Conservation (phyloP, 2,888 invertebrate species). For the Leptopterna dolabrata region DNA sequence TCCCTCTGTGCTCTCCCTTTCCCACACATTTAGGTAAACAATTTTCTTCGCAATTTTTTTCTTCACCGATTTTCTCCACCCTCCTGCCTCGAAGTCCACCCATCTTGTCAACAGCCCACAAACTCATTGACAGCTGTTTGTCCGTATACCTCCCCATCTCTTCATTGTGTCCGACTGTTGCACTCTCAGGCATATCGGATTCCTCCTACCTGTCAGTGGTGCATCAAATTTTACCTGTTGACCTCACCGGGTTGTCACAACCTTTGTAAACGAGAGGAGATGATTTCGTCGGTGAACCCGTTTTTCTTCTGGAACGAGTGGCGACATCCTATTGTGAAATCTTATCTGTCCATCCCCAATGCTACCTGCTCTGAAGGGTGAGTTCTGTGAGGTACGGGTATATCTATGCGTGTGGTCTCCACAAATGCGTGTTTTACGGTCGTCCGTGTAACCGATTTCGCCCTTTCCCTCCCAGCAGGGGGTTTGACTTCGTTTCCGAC, state of each 20-base stretch:
- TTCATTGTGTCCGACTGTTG: not conserved
- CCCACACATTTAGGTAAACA: not conserved
- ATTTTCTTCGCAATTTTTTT: not conserved
- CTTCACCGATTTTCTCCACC: not conserved
- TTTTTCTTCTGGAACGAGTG: not conserved
- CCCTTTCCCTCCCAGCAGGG: not conserved
- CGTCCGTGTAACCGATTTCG: not conserved
- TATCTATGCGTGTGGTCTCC: not conserved
- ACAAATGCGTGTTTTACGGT: not conserved
- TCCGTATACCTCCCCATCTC: not conserved
- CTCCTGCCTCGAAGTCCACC: not conserved
- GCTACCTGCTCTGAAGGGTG: not conserved
- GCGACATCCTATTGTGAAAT: not conserved
- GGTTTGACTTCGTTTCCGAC: not conserved
- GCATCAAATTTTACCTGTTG: not conserved
- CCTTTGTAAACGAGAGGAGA: slow-evolving; percentile 22
- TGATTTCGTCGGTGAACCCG: not conserved
- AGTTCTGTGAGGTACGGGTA: not conserved
- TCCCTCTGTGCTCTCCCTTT: too few species aligned
- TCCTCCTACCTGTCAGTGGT: not conserved
- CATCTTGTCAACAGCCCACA: not conserved
- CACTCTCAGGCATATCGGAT: not conserved
- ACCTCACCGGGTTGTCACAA: slow-evolving; percentile 12
- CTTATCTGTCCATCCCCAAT: not conserved
- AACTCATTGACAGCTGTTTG: not conserved